These are phyloP conservation scores for Galbula dea DNA, from an alignment of 2,113 vertebrate species.

Conservation along the genomic window DNA sequence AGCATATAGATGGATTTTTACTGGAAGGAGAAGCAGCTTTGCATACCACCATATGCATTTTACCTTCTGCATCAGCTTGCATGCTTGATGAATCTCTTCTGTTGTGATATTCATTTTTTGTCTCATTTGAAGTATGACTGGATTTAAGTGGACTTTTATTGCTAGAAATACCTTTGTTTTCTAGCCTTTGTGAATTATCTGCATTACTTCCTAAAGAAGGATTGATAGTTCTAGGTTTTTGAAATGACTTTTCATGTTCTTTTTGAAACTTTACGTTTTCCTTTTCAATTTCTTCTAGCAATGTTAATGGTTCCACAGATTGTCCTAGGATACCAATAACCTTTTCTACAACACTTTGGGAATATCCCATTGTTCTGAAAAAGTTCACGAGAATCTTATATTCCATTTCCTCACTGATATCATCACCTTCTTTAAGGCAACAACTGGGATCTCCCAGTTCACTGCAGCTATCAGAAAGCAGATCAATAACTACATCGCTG, in stretches of 20 bases:
- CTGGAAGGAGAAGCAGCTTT: conserved; percentile 9
- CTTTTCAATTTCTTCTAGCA: conserved; percentile 91
- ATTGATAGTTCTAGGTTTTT: not conserved
- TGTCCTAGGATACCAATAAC: conserved; percentile 86
- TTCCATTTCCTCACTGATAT: conserved; percentile 89
- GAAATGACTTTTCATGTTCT: conserved; percentile 14
- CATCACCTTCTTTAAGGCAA: conserved; percentile 67
- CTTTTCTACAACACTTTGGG: conserved; percentile 88
- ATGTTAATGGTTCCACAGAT: conserved; percentile 84
- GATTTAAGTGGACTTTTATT: conserved; percentile 25
- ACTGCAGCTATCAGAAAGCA: conserved; percentile 23
- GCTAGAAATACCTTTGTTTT: conserved; percentile 16
- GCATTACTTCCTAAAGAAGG: not conserved
- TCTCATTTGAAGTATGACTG: conserved; percentile 33
- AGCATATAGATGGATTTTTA: conserved; percentile 6
- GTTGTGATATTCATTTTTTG: conserved; percentile 1
- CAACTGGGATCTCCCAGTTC: conserved; percentile 33
- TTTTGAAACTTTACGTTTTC: conserved; percentile 74
- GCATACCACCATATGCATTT: conserved; percentile 4
- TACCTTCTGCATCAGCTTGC: conserved; percentile 9
- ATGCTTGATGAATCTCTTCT: not conserved
- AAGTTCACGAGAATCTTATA: conserved; percentile 95
- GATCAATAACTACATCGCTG: conserved; percentile 41
- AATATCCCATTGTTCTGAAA: conserved; percentile 97
- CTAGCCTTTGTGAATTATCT: not conserved